Conservation (phyloP, 1,140 invertebrate species). For the Lepidostoma basale region DNA sequence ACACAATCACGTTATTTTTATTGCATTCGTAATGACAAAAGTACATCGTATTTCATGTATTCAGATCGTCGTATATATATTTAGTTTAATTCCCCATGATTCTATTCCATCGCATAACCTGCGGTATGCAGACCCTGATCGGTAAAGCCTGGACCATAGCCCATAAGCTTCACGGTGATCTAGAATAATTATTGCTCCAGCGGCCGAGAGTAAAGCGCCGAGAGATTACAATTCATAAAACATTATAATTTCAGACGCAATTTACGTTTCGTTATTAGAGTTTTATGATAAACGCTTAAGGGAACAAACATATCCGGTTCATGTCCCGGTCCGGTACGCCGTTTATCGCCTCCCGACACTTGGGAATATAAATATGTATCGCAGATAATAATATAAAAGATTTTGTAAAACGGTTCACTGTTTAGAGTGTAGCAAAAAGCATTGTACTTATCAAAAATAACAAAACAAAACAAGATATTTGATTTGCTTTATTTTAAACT, state of each 20-base stretch:
- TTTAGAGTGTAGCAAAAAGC: too few relatives aligned
- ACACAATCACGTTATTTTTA: constrained; percentile 27
- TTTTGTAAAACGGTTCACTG: too few relatives aligned
- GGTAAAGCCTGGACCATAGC: too few relatives aligned
- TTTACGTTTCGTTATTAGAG: constrained; percentile 22
- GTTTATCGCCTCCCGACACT: constrained; percentile 31
- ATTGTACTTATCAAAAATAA: too few relatives aligned
- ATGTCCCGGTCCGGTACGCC: background rate
- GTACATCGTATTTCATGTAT: too few relatives aligned
- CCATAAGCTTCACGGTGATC: constrained; percentile 1
- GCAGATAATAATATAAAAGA: constrained; percentile 9
- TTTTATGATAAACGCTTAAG: constrained; percentile 41
- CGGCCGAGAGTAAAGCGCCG: background rate
- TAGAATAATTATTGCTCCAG: background rate
- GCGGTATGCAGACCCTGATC: too few relatives aligned
- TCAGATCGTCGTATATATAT: too few relatives aligned
- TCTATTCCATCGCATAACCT: too few relatives aligned
- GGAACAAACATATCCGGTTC: constrained; percentile 41
- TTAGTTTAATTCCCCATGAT: too few relatives aligned
- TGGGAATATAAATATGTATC: background rate
- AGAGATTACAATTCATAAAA: constrained; percentile 29
- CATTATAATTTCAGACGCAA: constrained; percentile 37
- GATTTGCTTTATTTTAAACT: too few relatives aligned
- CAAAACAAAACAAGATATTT: too few relatives aligned
- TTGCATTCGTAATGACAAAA: too few relatives aligned